Conservation (phyloP, 2,113 vertebrate genomes). For the Ammodytes dubius region DNA sequence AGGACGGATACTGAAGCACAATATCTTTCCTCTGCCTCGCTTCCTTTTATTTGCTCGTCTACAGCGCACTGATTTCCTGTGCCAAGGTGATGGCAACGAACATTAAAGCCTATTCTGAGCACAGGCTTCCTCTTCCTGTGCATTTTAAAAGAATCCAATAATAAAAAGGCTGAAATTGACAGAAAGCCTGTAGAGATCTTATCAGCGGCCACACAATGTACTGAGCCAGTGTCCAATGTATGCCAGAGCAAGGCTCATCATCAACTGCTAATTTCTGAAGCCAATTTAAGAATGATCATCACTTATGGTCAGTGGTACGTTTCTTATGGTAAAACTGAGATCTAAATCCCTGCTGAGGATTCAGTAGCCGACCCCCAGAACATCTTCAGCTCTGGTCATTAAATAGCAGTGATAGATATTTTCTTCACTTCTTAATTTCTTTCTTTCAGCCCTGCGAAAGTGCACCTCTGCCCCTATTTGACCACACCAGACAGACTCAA, state of each 20-base stretch:
- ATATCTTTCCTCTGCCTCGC: conserved; percentile 11
- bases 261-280: conserved; percentile 57
- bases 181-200: conserved; percentile 66
- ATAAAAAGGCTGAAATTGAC: conserved; percentile 66
- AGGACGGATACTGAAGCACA: conserved; percentile 38
- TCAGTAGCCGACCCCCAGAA: conserved; percentile 23
- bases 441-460: not conserved
- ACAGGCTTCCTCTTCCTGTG: conserved; percentile 49
- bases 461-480: conserved; percentile 19
- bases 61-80: conserved; percentile 61
- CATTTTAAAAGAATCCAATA: conserved; percentile 64
- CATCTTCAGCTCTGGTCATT: conserved; percentile 35
- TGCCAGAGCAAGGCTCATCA: conserved; percentile 47
- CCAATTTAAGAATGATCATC: conserved; percentile 55
- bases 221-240: conserved; percentile 50
- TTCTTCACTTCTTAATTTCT: conserved; percentile 15
- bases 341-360: conserved; percentile 46
- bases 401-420: conserved; percentile 36
- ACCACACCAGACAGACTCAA: conserved; percentile 10
- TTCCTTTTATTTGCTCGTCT: conserved; percentile 58
- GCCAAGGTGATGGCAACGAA: conserved; percentile 51
- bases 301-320: conserved; percentile 23
- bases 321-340: conserved; percentile 52
- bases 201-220: conserved; percentile 51
- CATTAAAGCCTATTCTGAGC: conserved; percentile 57